These are phyloP conservation scores for Byasa hedistus DNA, from an alignment of 2,888 invertebrate genomes.

Conservation along the genomic window DNA sequence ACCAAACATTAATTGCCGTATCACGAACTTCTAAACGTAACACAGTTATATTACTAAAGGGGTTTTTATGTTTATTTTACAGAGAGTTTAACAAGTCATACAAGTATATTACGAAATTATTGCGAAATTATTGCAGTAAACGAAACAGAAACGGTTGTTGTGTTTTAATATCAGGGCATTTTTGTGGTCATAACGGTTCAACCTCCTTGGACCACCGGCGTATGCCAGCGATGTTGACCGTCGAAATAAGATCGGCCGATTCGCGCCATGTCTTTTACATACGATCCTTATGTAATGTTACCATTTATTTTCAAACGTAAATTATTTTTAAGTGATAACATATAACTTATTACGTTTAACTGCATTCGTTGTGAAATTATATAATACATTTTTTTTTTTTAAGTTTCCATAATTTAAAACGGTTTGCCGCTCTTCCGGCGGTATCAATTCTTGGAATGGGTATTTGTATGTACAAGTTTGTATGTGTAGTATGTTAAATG, in stretches of 20 bases:
- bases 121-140: conserved; percentile 68
- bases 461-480: conserved; percentile 31
- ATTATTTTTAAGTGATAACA: not conserved
- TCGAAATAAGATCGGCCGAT: conserved; percentile 9
- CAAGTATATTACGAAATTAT: conserved; percentile 48
- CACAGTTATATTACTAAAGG: conserved; percentile 56
- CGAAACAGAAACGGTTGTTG: conserved; percentile 71
- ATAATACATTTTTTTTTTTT: conserved; percentile 21
- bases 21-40: conserved; percentile 53
- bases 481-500: conserved; percentile 53
- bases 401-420: conserved; percentile 37
- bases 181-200: conserved; percentile 71
- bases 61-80: conserved; percentile 53
- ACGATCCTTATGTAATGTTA: too few species aligned
- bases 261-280: not conserved
- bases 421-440: conserved; percentile 11
- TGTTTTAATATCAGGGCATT: conserved; percentile 62
- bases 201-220: conserved; percentile 46
- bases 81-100: conserved; percentile 48
- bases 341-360: not conserved
- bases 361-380: not conserved
- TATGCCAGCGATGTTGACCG: conserved; percentile 16
- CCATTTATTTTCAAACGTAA: not conserved
- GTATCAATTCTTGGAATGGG: conserved; percentile 14
- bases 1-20: conserved; percentile 41